Evolutionary conservation across 2,888 invertebrate genomes (phyloP), one percentile per base, ranked within the genome.

Genomic region (Poecilus cupreus): DNA sequence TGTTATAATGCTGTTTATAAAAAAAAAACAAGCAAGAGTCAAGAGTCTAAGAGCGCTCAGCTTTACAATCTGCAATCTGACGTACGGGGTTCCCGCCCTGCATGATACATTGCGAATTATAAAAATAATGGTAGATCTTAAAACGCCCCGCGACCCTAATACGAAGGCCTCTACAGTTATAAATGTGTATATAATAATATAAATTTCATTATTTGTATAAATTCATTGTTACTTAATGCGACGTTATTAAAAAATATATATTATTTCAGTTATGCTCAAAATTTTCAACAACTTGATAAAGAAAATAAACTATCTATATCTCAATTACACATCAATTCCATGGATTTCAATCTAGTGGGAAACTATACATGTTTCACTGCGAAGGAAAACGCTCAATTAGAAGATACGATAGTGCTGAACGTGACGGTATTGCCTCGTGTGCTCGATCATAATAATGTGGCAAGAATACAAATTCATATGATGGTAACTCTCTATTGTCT

Each of bases 361-460:
- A 91, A 91, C 85, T 93, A 93, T 85, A 91, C 91, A 0, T 94
- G 94, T 85, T 90, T 89, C 85, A 90, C 90, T n/a, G 89, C 89
- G 46, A 87, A 86, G 75, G 89, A 89, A 74, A 88, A 87, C 78
- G 85, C 84, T 72, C 85, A 32, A 32, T 1, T 32, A 32, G 32
- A 32, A 32, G 32, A 3, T 32, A 32, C 87, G 83, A 86, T 87
- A 80, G 84, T 86, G 16, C 85, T 88, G 80, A 89, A 89, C 84
- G 87, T 92, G 81, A 87, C 90, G 86, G 89, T 91, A 85, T 89
- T 90, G 43, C 90, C 90, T 75, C 89, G 88, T 87, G 89, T 93
- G 81, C 84, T 90, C 70, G 85, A 90, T 64, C 89, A 89, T 32
- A 89, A 90, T 80, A 89, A 87, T 64, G 85, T 86, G 78, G 85